Conservation (phyloP, 2,888 invertebrate species). For the Himalopsyche anomala region DNA sequence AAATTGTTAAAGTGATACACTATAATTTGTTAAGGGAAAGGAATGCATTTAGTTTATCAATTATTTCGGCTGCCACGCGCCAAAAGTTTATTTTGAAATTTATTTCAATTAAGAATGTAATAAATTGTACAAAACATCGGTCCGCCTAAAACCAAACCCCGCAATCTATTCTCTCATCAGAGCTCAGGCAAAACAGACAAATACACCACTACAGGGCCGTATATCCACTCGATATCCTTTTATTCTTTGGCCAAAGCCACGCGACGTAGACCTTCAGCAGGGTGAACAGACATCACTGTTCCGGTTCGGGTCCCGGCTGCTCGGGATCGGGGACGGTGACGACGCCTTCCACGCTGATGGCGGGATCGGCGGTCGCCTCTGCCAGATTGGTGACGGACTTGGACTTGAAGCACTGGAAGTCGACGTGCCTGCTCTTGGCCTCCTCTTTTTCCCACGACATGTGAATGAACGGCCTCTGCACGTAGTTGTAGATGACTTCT, state of each 20-base stretch:
- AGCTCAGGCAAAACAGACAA: slow-evolving; percentile 5
- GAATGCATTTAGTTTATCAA: too few species aligned
- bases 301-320: slow-evolving; percentile 66
- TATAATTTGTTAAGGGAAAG: too few species aligned
- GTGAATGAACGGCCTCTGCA: slow-evolving; percentile 98
- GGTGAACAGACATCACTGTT: slow-evolving; percentile 66
- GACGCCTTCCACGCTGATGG: slow-evolving; percentile 79
- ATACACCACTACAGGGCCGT: slow-evolving; percentile 7
- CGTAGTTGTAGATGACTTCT: slow-evolving; percentile 99
- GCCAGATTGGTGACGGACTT: slow-evolving; percentile 98
- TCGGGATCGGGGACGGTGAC: slow-evolving; percentile 5
- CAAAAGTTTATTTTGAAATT: too few species aligned
- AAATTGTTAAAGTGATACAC: too few species aligned
- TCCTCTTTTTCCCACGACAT: slow-evolving; percentile 99
- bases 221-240: slow-evolving; percentile 27
- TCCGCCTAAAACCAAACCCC: background rate
- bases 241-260: slow-evolving; percentile 40
- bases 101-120: too few species aligned
- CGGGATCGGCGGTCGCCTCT: slow-evolving; percentile 95
- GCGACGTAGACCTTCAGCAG: slow-evolving; percentile 47
- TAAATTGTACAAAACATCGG: too few species aligned
- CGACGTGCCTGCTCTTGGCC: slow-evolving; percentile 98
- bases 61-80: too few species aligned
- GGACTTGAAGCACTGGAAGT: slow-evolving; percentile 98
- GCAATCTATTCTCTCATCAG: background rate